Percentiles rank a stretch among this genome's conserved stretches.
phyloP scores from a whole-genome alignment of 2,797 vertebrate species.

The Mus minutoides region DNA sequence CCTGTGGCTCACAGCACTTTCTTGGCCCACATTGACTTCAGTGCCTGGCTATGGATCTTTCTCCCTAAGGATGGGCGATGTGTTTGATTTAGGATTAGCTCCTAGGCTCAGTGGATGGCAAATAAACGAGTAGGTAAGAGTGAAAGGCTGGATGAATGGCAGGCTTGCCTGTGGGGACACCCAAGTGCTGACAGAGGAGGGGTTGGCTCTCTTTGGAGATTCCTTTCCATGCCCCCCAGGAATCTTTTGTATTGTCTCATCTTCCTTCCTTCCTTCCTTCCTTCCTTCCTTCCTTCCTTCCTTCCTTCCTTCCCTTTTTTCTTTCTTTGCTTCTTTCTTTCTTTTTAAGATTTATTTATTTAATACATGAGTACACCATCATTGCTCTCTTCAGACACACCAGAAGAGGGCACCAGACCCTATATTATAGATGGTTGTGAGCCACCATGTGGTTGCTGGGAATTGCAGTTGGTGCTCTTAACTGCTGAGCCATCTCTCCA shows the following conservation, averaged over 20 bases:
- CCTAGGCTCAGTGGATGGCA: not conserved
- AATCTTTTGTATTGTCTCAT: not conserved
- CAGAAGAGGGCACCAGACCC: too few species aligned
- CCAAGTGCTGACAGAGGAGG: not conserved
- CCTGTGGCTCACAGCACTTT: not conserved
- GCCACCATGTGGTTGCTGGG: too few species aligned
- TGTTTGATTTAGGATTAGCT: not conserved
- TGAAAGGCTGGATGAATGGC: not conserved
- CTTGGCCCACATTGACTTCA: not conserved
- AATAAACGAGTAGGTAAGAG: not conserved
- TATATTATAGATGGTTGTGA: too few species aligned
- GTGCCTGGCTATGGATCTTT: not conserved
- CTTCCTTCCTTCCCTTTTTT: accelerated
- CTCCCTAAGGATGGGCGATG: not conserved
- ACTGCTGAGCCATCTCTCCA: too few species aligned
- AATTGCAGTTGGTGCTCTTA: too few species aligned
- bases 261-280: not conserved
- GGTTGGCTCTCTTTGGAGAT: not conserved
- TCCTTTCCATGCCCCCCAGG: not conserved
- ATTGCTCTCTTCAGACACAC: too few species aligned
- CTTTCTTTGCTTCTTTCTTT: not conserved
- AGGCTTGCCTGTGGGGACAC: not conserved
- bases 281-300: not conserved
- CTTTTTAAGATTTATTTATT: too few species aligned
- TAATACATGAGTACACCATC: too few species aligned